Evolutionary conservation across 1,140 invertebrate genomes (phyloP).

Genomic region (Drosophila setifemur): DNA sequence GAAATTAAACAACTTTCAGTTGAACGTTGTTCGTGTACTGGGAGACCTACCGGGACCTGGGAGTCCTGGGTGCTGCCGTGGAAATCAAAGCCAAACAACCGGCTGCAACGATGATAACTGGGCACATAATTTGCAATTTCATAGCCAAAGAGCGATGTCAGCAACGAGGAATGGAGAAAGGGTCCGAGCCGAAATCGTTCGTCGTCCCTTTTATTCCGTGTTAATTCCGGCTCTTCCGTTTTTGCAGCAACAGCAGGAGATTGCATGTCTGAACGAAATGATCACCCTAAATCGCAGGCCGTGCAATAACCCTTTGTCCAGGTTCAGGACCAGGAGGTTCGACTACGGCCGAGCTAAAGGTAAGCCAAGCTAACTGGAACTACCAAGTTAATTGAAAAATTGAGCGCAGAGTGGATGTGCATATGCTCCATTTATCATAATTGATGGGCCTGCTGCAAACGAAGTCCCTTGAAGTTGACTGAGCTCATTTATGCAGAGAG

Average conservation of each 20-base stretch:
- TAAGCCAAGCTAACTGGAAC: neutral
- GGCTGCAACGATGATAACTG: slow-evolving; percentile 51
- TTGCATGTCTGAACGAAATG: slow-evolving; percentile 71
- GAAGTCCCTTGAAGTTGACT: slow-evolving; percentile 14
- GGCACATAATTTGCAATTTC: slow-evolving; percentile 69
- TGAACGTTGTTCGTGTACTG: slow-evolving; percentile 6
- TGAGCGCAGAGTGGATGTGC: slow-evolving; percentile 6
- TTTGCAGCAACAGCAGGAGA: slow-evolving; percentile 36
- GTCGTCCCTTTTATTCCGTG: slow-evolving; percentile 49
- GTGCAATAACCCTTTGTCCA: slow-evolving; percentile 71
- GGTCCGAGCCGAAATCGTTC: slow-evolving; percentile 13
- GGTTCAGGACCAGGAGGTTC: neutral
- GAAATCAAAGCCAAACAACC: slow-evolving; percentile 64
- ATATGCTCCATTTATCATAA: slow-evolving; percentile 45
- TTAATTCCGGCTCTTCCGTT: slow-evolving; percentile 35
- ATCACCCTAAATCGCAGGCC: slow-evolving; percentile 62
- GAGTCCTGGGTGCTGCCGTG: slow-evolving; percentile 24
- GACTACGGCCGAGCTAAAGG: no score
- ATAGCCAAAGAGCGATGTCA: slow-evolving; percentile 1
- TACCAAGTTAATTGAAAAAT: slow-evolving; percentile 54
- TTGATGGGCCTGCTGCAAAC: slow-evolving; percentile 21
- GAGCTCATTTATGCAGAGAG: slow-evolving; percentile 1
- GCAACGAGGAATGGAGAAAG: neutral
- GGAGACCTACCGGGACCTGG: neutral
- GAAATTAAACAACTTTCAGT: slow-evolving; percentile 42